These are phyloP conservation scores for Ooceraea biroi DNA, from an alignment of 1,140 invertebrate species.

Conservation along the genomic window DNA sequence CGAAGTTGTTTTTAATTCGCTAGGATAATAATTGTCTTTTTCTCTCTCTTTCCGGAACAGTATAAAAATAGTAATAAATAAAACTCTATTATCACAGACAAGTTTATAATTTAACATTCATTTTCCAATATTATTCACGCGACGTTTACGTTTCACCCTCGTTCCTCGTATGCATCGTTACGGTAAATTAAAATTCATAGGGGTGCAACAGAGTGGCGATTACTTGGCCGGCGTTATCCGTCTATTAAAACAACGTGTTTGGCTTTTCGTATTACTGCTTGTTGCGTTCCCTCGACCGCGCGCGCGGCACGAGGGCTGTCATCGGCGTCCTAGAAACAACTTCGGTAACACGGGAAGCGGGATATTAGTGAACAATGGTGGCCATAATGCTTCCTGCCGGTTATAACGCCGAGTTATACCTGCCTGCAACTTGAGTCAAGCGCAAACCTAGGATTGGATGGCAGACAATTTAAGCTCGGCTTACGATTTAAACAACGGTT, in stretches of 20 bases:
- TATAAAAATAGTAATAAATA: not conserved
- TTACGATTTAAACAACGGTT: slow-evolving; percentile 65
- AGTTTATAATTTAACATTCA: slow-evolving; percentile 21
- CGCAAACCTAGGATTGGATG: slow-evolving; percentile 60
- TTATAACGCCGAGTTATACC: slow-evolving; percentile 65
- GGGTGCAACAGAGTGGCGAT: slow-evolving; percentile 6
- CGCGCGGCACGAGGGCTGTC: slow-evolving; percentile 37
- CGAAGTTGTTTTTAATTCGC: not conserved
- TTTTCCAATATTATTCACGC: not conserved
- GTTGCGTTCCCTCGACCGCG: slow-evolving; percentile 32
- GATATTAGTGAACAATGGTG: slow-evolving; percentile 65
- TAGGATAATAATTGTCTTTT: not conserved
- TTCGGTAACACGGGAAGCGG: slow-evolving; percentile 57
- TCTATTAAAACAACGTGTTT: slow-evolving; percentile 51
- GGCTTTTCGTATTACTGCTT: slow-evolving; percentile 39
- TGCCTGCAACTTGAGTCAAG: slow-evolving; percentile 65
- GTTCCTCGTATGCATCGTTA: not conserved
- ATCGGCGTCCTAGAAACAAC: slow-evolving; percentile 58
- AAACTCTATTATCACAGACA: not conserved
- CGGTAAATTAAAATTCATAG: not conserved
- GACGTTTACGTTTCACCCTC: not conserved
- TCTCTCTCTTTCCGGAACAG: too few relatives aligned
- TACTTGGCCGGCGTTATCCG: not conserved
- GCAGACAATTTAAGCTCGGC: slow-evolving; percentile 64
- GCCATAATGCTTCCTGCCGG: slow-evolving; percentile 64